Conservation (phyloP, 2,888 invertebrate species). For the Caenorhabditis sulstoni region DNA sequence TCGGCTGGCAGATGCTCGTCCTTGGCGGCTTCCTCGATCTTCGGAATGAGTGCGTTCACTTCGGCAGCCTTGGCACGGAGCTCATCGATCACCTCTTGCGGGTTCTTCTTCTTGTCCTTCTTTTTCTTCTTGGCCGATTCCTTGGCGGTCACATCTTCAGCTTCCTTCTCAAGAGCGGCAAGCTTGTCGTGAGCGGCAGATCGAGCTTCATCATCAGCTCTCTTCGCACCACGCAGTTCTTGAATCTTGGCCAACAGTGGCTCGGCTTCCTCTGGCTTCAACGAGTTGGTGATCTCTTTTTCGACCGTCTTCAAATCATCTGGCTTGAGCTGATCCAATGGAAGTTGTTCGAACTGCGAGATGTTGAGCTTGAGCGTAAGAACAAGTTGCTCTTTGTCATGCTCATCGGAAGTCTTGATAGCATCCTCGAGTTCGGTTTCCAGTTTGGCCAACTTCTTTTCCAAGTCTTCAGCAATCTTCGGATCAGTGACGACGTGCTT, state of each 20-base stretch:
- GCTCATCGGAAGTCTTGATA: conserved; percentile 57
- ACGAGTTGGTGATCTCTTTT: conserved; percentile 35
- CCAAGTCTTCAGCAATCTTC: conserved; percentile 27
- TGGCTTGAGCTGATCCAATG: conserved; percentile 51
- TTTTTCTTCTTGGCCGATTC: conserved; percentile 1
- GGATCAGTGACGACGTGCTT: conserved; percentile 52
- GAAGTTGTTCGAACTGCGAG: conserved; percentile 56
- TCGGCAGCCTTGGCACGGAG: not conserved
- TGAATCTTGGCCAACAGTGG: conserved; percentile 56
- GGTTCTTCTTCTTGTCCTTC: conserved; percentile 2
- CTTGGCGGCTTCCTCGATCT: not conserved
- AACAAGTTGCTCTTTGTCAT: conserved; percentile 60
- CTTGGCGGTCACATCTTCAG: not conserved
- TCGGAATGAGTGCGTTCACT: not conserved
- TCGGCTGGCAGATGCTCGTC: conserved; percentile 39
- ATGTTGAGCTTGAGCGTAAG: conserved; percentile 59
- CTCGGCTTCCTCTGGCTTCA: conserved; percentile 44
- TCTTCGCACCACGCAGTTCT: conserved; percentile 58
- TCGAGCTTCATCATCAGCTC: not conserved
- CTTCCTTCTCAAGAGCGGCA: conserved; percentile 21
- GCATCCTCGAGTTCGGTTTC: conserved; percentile 60
- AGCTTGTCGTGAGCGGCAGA: not conserved
- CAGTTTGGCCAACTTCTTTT: conserved; percentile 50
- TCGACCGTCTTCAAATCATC: conserved; percentile 42
- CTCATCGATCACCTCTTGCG: not conserved